Percentiles rank a stretch among this genome's conserved stretches.
Conservation (phyloP, 2,888 invertebrate species). For the Abscondita cerata region DNA sequence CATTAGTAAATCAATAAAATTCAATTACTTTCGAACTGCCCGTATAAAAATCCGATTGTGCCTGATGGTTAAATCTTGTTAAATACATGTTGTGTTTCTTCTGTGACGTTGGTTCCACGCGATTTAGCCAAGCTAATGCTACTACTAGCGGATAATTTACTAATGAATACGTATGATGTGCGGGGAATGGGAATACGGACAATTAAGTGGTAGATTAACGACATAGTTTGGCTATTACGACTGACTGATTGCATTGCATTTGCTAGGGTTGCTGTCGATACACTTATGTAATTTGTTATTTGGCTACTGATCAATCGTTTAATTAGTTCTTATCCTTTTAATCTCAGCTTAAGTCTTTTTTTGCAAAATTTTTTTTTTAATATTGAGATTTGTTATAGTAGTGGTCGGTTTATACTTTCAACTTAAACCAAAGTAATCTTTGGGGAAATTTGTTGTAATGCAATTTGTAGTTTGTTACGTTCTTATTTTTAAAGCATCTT, state of each 20-base stretch:
- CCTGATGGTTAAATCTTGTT: conserved; percentile 36
- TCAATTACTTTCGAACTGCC: conserved; percentile 35
- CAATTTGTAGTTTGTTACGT: no score
- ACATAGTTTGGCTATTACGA: conserved; percentile 37
- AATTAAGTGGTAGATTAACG: conserved; percentile 49
- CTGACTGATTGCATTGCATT: conserved; percentile 41
- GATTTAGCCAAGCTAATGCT: conserved; percentile 46
- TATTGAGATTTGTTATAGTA: no score
- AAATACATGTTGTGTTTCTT: conserved; percentile 43
- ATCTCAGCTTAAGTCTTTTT: no score
- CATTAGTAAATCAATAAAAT: conserved; percentile 35
- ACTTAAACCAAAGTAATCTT: no score
- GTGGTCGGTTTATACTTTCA: no score
- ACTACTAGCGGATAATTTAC: conserved; percentile 47
- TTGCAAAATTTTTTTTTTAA: no score
- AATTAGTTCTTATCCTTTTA: no score
- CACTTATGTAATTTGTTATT: conserved; percentile 2
- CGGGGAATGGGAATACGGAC: conserved; percentile 47
- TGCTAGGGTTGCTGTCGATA: conserved; percentile 17
- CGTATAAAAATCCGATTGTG: conserved; percentile 33
- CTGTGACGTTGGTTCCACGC: conserved; percentile 45
- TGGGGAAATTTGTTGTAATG: no score
- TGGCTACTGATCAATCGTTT: conserved; percentile 3
- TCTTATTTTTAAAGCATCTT: no score
- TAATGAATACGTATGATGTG: conserved; percentile 49